These are phyloP conservation scores for Clistopyga incitator DNA, from an alignment of 2,888 invertebrate species.

Conservation along the genomic window DNA sequence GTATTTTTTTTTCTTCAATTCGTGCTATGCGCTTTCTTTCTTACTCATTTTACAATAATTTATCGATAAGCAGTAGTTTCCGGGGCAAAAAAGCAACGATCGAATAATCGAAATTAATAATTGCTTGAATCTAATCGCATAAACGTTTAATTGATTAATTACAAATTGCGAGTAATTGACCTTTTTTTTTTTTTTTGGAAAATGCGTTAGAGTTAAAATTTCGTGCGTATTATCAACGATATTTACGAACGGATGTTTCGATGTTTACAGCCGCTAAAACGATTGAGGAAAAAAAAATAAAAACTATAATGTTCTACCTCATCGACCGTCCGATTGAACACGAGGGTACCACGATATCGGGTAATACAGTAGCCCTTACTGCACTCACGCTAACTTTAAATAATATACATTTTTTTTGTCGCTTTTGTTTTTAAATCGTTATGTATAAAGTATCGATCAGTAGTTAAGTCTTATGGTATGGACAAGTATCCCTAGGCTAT, in stretches of 20 bases:
- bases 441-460: slow-evolving; percentile 81
- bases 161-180: slow-evolving; percentile 19
- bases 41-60: neutral
- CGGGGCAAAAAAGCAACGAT: slow-evolving; percentile 8
- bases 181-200: neutral
- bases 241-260: slow-evolving; percentile 26
- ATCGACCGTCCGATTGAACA: slow-evolving; percentile 77
- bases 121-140: slow-evolving; percentile 1
- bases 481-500: slow-evolving; percentile 83
- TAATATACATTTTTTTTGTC: slow-evolving; percentile 80
- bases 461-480: slow-evolving; percentile 84
- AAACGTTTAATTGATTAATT: slow-evolving; percentile 16
- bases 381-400: slow-evolving; percentile 78
- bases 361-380: slow-evolving; percentile 81
- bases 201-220: slow-evolving; percentile 9
- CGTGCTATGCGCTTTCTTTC: slow-evolving; percentile 9
- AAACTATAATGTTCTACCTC: slow-evolving; percentile 65
- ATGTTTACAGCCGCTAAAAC: slow-evolving; percentile 17
- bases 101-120: slow-evolving; percentile 5
- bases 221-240: slow-evolving; percentile 21
- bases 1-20: slow-evolving; percentile 12
- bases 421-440: slow-evolving; percentile 68
- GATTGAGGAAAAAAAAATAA: slow-evolving; percentile 28
- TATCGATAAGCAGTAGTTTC: slow-evolving; percentile 1
- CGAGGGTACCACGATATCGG: slow-evolving; percentile 78